Conservation (phyloP, 2,797 vertebrate species). For the Coendou prehensilis region DNA sequence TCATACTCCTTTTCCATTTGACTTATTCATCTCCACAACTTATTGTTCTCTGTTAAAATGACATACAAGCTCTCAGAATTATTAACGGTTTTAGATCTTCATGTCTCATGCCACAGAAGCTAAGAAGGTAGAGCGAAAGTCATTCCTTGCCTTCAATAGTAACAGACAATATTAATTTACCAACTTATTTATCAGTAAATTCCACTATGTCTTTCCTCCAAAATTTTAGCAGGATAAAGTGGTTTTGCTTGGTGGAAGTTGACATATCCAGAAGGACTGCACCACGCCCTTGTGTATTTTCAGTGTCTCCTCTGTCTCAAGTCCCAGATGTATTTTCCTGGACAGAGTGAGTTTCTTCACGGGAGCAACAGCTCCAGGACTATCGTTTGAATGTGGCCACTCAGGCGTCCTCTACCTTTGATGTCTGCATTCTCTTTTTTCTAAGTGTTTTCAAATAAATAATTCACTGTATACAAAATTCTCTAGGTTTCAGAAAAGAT, state of each 20-base stretch:
- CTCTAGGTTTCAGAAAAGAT: conserved; percentile 42
- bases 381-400: not conserved
- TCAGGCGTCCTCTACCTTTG: not conserved
- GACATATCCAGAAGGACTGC: not conserved
- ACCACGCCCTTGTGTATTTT: not conserved
- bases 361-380: not conserved
- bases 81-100: not conserved
- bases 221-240: not conserved
- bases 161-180: not conserved
- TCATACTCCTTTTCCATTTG: not conserved
- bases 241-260: not conserved
- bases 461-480: conserved; percentile 19
- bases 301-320: not conserved
- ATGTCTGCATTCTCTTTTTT: not conserved
- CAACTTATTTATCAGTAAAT: not conserved
- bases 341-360: not conserved
- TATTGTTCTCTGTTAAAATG: not conserved
- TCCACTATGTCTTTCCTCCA: not conserved
- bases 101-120: not conserved
- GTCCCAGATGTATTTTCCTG: not conserved
- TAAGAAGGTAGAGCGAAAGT: not conserved
- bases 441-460: conserved; percentile 29
- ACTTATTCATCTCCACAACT: not conserved
- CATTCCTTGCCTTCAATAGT: not conserved
- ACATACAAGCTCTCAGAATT: not conserved